phyloP scores from a whole-genome alignment of 1,140 invertebrate species.

The Neotoxoptera formosana region DNA sequence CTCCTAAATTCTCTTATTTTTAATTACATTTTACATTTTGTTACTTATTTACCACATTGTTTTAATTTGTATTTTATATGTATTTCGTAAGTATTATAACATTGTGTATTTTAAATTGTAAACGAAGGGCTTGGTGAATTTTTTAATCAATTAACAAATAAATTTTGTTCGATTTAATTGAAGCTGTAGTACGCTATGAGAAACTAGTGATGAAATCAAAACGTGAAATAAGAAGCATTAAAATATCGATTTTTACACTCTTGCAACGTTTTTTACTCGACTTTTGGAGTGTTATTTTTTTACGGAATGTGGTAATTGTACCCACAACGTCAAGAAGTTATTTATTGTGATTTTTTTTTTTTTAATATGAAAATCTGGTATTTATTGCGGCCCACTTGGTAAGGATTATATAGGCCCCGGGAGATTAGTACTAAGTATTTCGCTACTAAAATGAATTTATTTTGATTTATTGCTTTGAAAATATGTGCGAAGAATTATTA shows the following conservation, averaged over 20 bases:
- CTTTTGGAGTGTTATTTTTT: background rate
- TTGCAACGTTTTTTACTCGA: background rate
- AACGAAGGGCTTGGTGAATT: too few relatives aligned
- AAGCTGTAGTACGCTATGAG: background rate
- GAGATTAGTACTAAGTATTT: slow-evolving; percentile 30
- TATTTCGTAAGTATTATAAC: too few relatives aligned
- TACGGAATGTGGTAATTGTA: background rate
- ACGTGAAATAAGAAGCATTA: background rate
- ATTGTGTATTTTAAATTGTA: too few relatives aligned
- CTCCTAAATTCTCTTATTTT: too few relatives aligned
- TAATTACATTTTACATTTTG: too few relatives aligned
- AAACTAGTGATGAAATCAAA: background rate
- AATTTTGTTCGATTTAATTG: background rate
- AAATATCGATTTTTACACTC: slow-evolving; percentile 13
- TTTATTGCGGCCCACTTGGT: slow-evolving; percentile 43
- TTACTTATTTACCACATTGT: too few relatives aligned
- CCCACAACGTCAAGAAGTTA: background rate
- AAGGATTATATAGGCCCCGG: slow-evolving; percentile 10
- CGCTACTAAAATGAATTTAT: slow-evolving; percentile 24
- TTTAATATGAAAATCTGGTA: slow-evolving; percentile 27
- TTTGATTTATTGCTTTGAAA: slow-evolving; percentile 34
- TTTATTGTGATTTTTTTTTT: slow-evolving; percentile 43
- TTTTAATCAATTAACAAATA: too few relatives aligned
- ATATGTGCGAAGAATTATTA: slow-evolving; percentile 50
- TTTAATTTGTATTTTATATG: too few relatives aligned